Evolutionary conservation across 2,113 vertebrate species (phyloP), one percentile per base, ranked within the genome.

Genomic region (Calyptomena viridis): DNA sequence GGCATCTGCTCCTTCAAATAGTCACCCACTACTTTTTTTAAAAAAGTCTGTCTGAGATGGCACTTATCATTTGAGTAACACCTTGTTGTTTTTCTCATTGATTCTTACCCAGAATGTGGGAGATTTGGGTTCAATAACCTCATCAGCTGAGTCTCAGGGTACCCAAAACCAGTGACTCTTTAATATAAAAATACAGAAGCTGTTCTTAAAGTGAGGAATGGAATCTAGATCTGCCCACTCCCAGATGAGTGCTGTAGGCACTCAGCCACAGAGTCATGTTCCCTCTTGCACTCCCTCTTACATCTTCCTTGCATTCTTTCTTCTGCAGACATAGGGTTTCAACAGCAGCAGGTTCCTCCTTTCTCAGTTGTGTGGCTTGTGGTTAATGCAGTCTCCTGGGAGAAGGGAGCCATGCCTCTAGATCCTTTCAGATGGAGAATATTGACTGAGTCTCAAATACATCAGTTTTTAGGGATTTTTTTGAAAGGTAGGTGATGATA

Each of bases 211-310:
- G 59, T 0, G 0, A 90, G 33, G 44, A 96, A 44, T 81, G 89
- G 79, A 96, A 95, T 95, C 80, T 89, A 74, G 30, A 60, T 81
- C 95, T 97, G 80, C 93, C 88, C 56, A 56, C 86, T 96, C 83
- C 73, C 86, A 87, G 50, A 42, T 63, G 86, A 97, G 56, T 55
- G 68, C 93, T 16, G 12, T 72, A 96, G 96, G 95, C 93, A 84
- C 27, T 81, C 84, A 76, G 68, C 91, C 91, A 94, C 79, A 86
- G 39, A 88, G 35, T 97, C 95, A 84, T 93, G 95, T 93, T 97
- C 76, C 40, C 86, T 97, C 95, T 96, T 97, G 94, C 76, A 52
- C 42, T 93, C 33, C 8, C 11, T 89, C 72, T 93, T 66, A 77
- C 47, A 52, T 87, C 73, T 94, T 86, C 83, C 3, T 1, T 88